Conservation (phyloP, 2,113 vertebrate genomes). For the Piaya cayana region DNA sequence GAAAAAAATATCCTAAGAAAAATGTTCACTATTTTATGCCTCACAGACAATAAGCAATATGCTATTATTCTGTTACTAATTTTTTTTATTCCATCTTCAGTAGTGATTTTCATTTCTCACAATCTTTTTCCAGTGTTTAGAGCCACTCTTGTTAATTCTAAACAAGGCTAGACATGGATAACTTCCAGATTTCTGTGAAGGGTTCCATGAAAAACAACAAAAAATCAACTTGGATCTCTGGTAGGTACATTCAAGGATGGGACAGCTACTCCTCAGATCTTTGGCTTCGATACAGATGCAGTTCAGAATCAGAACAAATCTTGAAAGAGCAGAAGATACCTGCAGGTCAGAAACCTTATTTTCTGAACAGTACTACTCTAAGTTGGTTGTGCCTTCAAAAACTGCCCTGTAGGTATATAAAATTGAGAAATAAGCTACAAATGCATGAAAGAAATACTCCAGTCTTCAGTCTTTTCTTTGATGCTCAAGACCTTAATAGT, state of each 20-base stretch:
- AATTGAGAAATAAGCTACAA: neutral
- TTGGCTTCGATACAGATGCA: neutral
- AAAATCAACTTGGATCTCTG: neutral
- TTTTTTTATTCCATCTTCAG: neutral
- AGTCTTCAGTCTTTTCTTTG: neutral
- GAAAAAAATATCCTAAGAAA: neutral
- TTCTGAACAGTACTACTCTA: neutral
- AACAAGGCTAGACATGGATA: neutral
- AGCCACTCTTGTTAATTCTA: neutral
- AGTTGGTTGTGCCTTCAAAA: neutral
- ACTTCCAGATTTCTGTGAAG: neutral
- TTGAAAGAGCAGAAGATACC: neutral
- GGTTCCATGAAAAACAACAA: neutral
- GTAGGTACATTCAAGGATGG: neutral
- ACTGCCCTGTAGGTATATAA: neutral
- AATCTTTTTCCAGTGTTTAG: neutral
- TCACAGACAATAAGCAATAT: neutral
- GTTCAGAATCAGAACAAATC: neutral
- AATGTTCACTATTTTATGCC: neutral
- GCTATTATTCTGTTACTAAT: neutral
- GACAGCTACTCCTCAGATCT: neutral
- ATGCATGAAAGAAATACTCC: neutral
- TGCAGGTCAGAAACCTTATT: neutral
- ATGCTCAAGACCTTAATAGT: neutral
- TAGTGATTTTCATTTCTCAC: neutral